These are phyloP conservation scores for Eretmocerus hayati DNA, from an alignment of 2,888 invertebrate genomes.

Conservation along the genomic window DNA sequence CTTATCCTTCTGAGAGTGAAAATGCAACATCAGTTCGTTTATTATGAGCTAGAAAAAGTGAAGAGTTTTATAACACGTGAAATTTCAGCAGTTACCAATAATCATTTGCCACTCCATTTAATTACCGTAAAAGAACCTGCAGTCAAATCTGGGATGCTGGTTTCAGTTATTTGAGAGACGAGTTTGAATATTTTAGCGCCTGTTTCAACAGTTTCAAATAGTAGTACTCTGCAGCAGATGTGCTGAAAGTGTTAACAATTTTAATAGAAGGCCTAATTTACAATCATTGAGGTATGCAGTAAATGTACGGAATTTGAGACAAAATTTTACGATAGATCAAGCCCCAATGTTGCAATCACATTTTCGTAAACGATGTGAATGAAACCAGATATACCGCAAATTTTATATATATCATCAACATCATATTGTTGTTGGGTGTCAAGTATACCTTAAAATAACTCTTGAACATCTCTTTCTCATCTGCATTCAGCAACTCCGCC, in stretches of 20 bases:
- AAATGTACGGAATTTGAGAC: no score
- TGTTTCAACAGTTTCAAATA: slow-evolving; percentile 19
- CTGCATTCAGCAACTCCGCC: slow-evolving; percentile 53
- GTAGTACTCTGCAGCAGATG: slow-evolving; percentile 18
- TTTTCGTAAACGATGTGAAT: no score
- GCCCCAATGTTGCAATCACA: no score
- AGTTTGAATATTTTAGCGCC: slow-evolving; percentile 39
- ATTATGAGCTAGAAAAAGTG: slow-evolving; percentile 51
- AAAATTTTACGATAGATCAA: no score
- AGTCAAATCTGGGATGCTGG: slow-evolving; percentile 54
- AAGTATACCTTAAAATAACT: slow-evolving; percentile 51
- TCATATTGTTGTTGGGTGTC: no score
- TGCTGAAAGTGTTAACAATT: slow-evolving; percentile 12
- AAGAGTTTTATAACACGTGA: neutral
- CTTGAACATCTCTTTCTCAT: slow-evolving; percentile 53
- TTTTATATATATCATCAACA: no score
- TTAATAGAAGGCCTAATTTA: no score
- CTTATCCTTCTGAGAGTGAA: slow-evolving; percentile 56
- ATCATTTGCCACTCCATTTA: no score
- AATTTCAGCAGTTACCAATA: no score
- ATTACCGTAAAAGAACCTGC: slow-evolving; percentile 56
- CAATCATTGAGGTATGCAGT: no score
- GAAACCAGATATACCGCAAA: no score
- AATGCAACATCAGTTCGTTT: slow-evolving; percentile 60
- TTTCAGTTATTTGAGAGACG: slow-evolving; percentile 56